Evolutionary conservation across 1,140 invertebrate genomes (phyloP), one percentile per base, ranked within the genome.

Genomic region (Alviniconcha marisindica): DNA sequence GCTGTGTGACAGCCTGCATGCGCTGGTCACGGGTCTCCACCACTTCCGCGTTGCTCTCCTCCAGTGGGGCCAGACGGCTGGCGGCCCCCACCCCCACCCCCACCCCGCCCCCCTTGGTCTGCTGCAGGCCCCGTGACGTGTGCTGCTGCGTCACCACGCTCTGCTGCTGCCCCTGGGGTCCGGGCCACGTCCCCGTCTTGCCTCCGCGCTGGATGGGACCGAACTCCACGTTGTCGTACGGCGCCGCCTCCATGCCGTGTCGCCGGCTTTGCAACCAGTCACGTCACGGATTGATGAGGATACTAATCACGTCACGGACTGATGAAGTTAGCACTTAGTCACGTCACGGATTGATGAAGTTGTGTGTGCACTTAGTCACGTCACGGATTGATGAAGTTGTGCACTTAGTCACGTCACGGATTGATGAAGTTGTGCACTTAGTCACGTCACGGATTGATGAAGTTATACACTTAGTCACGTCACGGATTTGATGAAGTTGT

Each of bases 191-290:
- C 7, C 80, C 80, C 18, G 83, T 81, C 86, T 83, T 48, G 86
- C 66, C 10, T 85, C 85, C 40, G 36, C 73, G 36, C 14, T 24
- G 24, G 31, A 80, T 38, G 38, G 78, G 78, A 5, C 78, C 78
- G 76, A 89, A 89, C 81, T 89, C 88, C 63, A 89, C 88, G 83
- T 89, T 89, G 73, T 89, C 88, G 44, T 89, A 89, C 7, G 88
- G 87, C 7, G 82, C 82, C 36, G 85, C 78, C 44, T 86, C 85
- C 85, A 86, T 86, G 21, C 5, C 28, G 36, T n/a, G 12, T 54
- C 12, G 51, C 24, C 10, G 10, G 10, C 51, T 14, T 14, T 54
- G 24, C 24, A 12, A 54, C 12, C 24, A 14, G 10, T 54, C 24
- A 54, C 24, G 51, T 54, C 24, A 24, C 51, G 12, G 51, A 54